A percentile compares a stretch with the other conserved stretches of the same genome.
phyloP scores from a whole-genome alignment of 2,113 vertebrate species.

The Takifugu flavidus region DNA sequence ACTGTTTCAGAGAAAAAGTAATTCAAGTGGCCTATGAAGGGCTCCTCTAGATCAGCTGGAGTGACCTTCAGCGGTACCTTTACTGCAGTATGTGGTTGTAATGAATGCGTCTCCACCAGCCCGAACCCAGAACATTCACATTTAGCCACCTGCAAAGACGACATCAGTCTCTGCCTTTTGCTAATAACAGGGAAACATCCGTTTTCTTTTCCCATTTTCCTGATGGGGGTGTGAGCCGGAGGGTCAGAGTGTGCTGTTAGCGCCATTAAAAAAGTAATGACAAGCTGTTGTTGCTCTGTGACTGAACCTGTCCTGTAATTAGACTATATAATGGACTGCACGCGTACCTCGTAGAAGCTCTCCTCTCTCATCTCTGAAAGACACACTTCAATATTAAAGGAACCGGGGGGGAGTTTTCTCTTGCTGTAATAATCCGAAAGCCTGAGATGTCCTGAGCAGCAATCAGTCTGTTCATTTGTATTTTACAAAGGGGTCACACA shows the following conservation, averaged over 20 bases:
- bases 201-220: too few relatives aligned
- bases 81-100: not conserved
- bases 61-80: too few relatives aligned
- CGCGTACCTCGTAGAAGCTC: not conserved
- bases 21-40: too few relatives aligned
- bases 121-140: not conserved
- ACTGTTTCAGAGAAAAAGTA: too few relatives aligned
- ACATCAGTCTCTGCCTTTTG: conserved; percentile 18
- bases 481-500: too few relatives aligned
- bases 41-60: too few relatives aligned
- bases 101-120: not conserved
- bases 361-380: conserved; percentile 26
- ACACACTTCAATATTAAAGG: conserved; percentile 50
- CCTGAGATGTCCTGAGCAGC: too few relatives aligned
- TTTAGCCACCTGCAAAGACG: not conserved
- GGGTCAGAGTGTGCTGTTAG: conserved; percentile 55
- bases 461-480: too few relatives aligned
- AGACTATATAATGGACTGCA: conserved; percentile 29
- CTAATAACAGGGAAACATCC: conserved; percentile 6
- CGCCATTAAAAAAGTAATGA: conserved; percentile 57
- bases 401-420: conserved; percentile 25
- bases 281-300: conserved; percentile 37
- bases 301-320: conserved; percentile 53
- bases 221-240: conserved; percentile 10
- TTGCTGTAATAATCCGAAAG: conserved; percentile 4